Conservation (phyloP, 2,797 vertebrate genomes). For the Neomorphus geoffroyi region DNA sequence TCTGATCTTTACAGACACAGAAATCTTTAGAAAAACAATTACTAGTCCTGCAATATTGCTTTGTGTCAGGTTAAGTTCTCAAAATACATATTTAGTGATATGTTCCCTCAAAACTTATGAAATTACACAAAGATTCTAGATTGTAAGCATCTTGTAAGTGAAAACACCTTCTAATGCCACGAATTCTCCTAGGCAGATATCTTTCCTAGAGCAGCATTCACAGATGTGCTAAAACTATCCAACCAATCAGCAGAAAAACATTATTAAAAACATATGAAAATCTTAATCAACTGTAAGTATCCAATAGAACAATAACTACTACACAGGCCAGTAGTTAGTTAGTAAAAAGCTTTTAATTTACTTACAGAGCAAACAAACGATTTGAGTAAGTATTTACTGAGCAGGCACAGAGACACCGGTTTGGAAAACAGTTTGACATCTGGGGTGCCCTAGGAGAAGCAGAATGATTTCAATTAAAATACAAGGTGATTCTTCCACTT, state of each 20-base stretch:
- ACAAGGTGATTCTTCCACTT: not conserved
- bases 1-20: not conserved
- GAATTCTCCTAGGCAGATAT: not conserved
- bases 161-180: not conserved
- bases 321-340: not conserved
- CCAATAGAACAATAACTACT: not conserved
- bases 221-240: not conserved
- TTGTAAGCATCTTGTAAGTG: not conserved
- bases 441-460: slow-evolving; percentile 86
- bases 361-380: slow-evolving; percentile 93
- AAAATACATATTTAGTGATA: not conserved
- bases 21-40: not conserved
- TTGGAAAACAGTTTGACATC: slow-evolving; percentile 93
- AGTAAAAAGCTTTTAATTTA: slow-evolving; percentile 1
- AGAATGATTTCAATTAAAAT: not conserved
- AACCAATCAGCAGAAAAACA: not conserved
- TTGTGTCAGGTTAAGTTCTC: not conserved
- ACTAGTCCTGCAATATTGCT: not conserved
- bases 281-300: not conserved
- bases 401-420: slow-evolving; percentile 88
- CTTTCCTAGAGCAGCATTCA: not conserved
- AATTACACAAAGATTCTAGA: not conserved
- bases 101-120: not conserved
- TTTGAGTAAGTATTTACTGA: slow-evolving; percentile 92
- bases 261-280: not conserved